Conservation (phyloP, 2,113 vertebrate genomes). For the Colaptes auratus region DNA sequence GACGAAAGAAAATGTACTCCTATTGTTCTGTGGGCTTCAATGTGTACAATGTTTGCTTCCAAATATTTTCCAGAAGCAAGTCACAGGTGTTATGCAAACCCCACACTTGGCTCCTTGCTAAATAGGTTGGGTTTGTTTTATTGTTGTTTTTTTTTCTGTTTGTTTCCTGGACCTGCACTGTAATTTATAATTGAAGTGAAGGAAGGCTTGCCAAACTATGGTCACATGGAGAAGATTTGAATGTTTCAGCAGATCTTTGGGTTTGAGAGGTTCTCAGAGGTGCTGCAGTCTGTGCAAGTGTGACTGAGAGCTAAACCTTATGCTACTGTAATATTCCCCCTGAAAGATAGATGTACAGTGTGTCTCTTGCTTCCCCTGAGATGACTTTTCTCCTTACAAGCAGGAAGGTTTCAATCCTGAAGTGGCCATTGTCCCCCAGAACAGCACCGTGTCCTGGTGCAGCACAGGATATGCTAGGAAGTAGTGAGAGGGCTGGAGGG, state of each 20-base stretch:
- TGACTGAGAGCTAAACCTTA: neutral
- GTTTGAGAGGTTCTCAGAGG: neutral
- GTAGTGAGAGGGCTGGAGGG: neutral
- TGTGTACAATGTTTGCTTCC: conserved; percentile 17
- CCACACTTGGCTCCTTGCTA: conserved; percentile 32
- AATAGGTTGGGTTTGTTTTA: neutral
- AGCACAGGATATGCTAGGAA: neutral
- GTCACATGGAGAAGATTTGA: conserved; percentile 40
- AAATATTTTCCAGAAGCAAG: conserved; percentile 51
- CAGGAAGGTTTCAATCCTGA: conserved; percentile 20
- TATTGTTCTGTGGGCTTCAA: conserved; percentile 5
- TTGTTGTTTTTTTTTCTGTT: neutral
- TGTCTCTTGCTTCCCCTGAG: neutral
- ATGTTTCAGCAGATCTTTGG: conserved; percentile 48
- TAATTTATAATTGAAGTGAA: conserved; percentile 38
- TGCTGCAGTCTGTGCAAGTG: neutral
- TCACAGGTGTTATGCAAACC: conserved; percentile 35
- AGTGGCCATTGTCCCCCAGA: neutral
- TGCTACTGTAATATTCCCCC: neutral
- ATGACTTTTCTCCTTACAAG: neutral
- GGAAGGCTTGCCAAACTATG: conserved; percentile 26
- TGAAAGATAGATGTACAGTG: neutral
- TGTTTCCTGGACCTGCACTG: neutral
- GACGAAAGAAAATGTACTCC: neutral
- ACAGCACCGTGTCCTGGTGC: neutral